phyloP scores from a whole-genome alignment of 53 echinoderm and acorn worm species.

The Holothuria leucospilota region DNA sequence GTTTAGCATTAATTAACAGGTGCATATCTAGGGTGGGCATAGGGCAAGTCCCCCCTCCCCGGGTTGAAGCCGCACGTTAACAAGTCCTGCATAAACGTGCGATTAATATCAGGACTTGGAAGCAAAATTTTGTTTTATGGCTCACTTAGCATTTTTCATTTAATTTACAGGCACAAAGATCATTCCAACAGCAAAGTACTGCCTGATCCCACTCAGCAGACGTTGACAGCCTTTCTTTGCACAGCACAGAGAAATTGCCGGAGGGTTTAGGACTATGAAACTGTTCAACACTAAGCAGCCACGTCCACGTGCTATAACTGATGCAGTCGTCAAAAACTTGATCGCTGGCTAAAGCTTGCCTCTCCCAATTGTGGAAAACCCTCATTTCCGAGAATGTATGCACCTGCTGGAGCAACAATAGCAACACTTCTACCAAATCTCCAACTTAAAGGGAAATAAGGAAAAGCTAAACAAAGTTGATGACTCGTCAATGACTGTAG shows the following conservation, averaged over 20 bases:
- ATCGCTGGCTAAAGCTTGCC: constrained; percentile 25
- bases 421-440: constrained; percentile 35
- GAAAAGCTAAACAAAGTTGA: neutral
- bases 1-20: too few species aligned
- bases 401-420: neutral
- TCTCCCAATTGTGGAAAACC: constrained; percentile 28
- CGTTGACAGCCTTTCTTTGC: too few species aligned
- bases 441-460: constrained; percentile 17
- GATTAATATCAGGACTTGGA: too few species aligned
- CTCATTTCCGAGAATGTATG: constrained; percentile 15
- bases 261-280: neutral
- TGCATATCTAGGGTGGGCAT: too few species aligned
- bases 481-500: constrained; percentile 46
- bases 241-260: neutral
- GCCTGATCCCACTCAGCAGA: too few species aligned
- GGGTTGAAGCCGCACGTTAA: too few species aligned
- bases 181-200: too few species aligned
- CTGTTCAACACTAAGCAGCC: neutral
- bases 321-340: constrained; percentile 26
- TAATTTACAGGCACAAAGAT: too few species aligned
- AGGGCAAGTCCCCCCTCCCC: too few species aligned
- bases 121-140: too few species aligned
- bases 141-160: too few species aligned
- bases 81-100: too few species aligned
- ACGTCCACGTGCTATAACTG: neutral